Percentiles rank a stretch among this genome's conserved stretches.
Conservation (phyloP, 2,113 vertebrate genomes). For the Trematocara nigrifrons region DNA sequence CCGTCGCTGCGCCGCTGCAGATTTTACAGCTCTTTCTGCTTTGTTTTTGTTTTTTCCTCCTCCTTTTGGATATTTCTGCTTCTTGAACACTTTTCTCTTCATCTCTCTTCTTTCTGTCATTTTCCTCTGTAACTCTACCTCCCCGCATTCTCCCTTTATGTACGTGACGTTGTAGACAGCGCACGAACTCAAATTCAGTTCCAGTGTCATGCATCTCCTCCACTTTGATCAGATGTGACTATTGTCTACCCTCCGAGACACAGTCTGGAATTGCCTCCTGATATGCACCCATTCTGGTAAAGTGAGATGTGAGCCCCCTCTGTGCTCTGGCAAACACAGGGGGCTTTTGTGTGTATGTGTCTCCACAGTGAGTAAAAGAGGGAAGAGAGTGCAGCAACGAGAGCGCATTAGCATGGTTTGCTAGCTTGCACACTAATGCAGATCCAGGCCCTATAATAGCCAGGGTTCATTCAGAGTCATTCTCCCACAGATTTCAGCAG, state of each 20-base stretch:
- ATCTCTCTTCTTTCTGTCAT: neutral
- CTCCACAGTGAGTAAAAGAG: constrained; percentile 6
- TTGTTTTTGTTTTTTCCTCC: neutral
- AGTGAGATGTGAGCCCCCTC: constrained; percentile 76
- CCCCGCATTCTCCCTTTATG: constrained; percentile 17
- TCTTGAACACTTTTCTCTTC: neutral
- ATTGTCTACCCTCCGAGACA: constrained; percentile 72
- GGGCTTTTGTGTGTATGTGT: constrained; percentile 76
- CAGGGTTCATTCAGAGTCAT: constrained; percentile 50
- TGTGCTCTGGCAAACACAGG: constrained; percentile 76
- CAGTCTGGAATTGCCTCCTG: constrained; percentile 70
- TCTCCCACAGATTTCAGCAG: constrained; percentile 63
- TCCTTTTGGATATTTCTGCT: neutral
- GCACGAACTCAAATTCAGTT: constrained; percentile 67
- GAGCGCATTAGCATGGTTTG: constrained; percentile 58
- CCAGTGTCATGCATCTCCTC: constrained; percentile 66
- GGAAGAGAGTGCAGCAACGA: neutral
- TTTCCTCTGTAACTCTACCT: constrained; percentile 41
- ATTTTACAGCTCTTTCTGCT: neutral
- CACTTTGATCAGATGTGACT: constrained; percentile 80
- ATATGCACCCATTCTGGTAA: constrained; percentile 66
- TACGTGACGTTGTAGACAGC: constrained; percentile 42
- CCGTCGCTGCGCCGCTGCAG: neutral
- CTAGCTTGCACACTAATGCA: constrained; percentile 68
- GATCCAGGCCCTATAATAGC: constrained; percentile 42